Base-by-base conservation (phyloP, 2,113 vertebrate species). In the Anseranas semipalmata region DNA sequence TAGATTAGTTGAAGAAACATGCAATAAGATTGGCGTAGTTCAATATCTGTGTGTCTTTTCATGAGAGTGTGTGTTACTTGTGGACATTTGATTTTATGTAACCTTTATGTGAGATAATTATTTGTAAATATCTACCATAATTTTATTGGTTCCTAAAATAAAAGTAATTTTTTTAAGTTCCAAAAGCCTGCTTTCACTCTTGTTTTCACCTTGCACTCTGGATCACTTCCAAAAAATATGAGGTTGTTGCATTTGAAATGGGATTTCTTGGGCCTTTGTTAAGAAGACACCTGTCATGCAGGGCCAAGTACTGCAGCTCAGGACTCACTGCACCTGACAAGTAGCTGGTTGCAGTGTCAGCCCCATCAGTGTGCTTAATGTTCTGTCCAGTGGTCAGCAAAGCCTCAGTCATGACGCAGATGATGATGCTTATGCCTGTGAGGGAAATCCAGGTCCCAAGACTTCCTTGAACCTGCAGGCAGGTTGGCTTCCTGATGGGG, bases 41-140 rank as follows among this genome's bases (percentile, higher is more conserved):
- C 98, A 98, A 98, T 99, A 98, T 99, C 97, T 98, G 98, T 99
- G 99, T 99, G 99, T 98, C 98, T 98, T 98, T 98, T 98, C 98
- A 99, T 98, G 98, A 97, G 99, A 99, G 99, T 99, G 99, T 99
- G 98, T 99, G 99, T 99, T 99, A 98, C 98, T 99, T 99, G 99
- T 99, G 99, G 98, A 99, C 98, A 99, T 99, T 98, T 98, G 98
- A 98, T 99, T 98, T 99, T 99, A 99, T 99, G 99, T 99, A 99
- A 98, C 98, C 98, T 99, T 99, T 99, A 99, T 99, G 99, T 99
- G 99, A 99, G 98, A 99, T 99, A 99, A 99, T 99, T 99, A 99
- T 99, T 99, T 99, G 99, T 99, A 99, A 99, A 99, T 99, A 99
- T 99, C 99, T 99, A 98, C 99, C 98, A 99, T 99, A 99, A 99